Evolutionary conservation across 2,888 invertebrate species (phyloP).

Genomic region (Drosophila stalkeri): DNA sequence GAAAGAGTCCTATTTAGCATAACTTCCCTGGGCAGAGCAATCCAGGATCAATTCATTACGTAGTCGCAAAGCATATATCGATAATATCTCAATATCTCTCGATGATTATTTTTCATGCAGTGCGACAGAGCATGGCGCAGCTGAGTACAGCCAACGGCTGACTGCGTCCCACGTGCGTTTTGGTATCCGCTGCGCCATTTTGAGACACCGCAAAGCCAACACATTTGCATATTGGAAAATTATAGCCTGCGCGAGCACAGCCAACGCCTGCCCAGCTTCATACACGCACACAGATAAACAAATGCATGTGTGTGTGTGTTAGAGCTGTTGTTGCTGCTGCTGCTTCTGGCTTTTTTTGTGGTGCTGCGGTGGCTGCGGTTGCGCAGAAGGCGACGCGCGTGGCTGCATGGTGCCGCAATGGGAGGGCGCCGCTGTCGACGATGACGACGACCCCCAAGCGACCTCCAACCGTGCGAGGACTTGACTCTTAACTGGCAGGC

Average conservation of each 20-base stretch:
- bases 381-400: constrained; percentile 82
- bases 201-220: constrained; percentile 58
- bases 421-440: constrained; percentile 81
- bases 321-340: neutral
- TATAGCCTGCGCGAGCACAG: constrained; percentile 56
- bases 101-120: neutral
- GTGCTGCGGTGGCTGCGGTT: constrained; percentile 67
- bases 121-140: constrained; percentile 14
- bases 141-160: neutral
- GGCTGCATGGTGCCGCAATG: constrained; percentile 84
- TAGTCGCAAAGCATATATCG: too few species aligned
- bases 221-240: constrained; percentile 80
- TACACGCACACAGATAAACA: neutral
- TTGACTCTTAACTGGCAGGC: constrained; percentile 67
- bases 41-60: too few species aligned
- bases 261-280: constrained; percentile 39
- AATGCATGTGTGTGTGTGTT: neutral
- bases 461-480: constrained; percentile 79
- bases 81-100: neutral
- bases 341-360: constrained; percentile 69
- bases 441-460: constrained; percentile 66
- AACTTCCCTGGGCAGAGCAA: too few species aligned
- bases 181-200: constrained; percentile 67
- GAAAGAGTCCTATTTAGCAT: too few species aligned
- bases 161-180: constrained; percentile 51